These are phyloP conservation scores for Antennarius striatus DNA, from an alignment of 2,113 vertebrate species.

Conservation along the genomic window DNA sequence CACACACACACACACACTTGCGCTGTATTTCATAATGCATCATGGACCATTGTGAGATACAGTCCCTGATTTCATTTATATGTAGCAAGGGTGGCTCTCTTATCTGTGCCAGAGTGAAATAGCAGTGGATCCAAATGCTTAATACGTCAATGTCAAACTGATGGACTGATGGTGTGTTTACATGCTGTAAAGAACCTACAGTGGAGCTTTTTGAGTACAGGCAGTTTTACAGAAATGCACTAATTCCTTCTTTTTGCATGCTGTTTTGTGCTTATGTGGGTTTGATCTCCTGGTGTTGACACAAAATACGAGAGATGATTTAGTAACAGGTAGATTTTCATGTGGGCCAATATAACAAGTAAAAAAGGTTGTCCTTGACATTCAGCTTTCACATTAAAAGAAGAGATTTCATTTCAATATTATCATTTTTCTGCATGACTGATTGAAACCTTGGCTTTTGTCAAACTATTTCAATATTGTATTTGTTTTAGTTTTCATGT, in stretches of 20 bases:
- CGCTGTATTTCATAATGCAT: constrained; percentile 66
- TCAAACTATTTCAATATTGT: too few relatives aligned
- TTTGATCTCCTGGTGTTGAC: too few relatives aligned
- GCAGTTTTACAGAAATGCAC: constrained; percentile 6
- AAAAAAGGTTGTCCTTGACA: too few relatives aligned
- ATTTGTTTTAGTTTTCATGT: too few relatives aligned
- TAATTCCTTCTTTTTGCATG: not conserved
- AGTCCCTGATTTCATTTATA: constrained; percentile 69
- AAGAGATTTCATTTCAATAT: too few relatives aligned
- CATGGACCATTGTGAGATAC: constrained; percentile 65
- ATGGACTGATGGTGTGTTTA: constrained; percentile 56
- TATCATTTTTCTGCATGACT: too few relatives aligned
- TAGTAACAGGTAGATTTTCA: too few relatives aligned
- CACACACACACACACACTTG: constrained; percentile 48
- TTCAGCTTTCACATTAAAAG: too few relatives aligned
- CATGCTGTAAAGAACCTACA: constrained; percentile 6
- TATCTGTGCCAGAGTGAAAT: constrained; percentile 65
- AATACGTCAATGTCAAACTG: constrained; percentile 53
- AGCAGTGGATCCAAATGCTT: constrained; percentile 57
- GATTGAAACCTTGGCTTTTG: too few relatives aligned
- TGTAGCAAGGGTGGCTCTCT: constrained; percentile 53
- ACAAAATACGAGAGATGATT: too few relatives aligned
- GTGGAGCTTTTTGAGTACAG: not conserved
- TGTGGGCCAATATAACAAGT: too few relatives aligned
- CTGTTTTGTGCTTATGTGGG: too few relatives aligned